phyloP scores from a whole-genome alignment of 2,888 invertebrate genomes.

The Drosophila tripunctata region DNA sequence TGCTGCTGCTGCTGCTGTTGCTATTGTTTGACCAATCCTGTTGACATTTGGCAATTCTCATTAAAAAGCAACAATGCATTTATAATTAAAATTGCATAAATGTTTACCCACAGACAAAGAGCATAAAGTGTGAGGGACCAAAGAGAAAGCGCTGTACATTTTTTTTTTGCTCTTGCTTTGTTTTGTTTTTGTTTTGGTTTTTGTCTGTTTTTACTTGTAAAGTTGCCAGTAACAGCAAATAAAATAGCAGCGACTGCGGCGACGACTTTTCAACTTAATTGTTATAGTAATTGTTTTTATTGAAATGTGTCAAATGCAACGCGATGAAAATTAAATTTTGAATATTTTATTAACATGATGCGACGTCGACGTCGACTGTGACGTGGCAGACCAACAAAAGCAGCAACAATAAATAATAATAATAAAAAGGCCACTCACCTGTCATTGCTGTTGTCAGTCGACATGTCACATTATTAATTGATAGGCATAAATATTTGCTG shows the following conservation, averaged over 20 bases:
- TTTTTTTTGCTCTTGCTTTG: background rate
- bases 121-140: background rate
- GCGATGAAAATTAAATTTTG: constrained; percentile 66
- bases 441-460: constrained; percentile 56
- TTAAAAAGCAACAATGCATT: constrained; percentile 57
- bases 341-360: constrained; percentile 57
- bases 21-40: constrained; percentile 36
- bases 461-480: constrained; percentile 54
- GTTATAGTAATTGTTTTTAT: constrained; percentile 64
- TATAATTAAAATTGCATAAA: constrained; percentile 67
- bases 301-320: constrained; percentile 65
- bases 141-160: constrained; percentile 7
- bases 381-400: constrained; percentile 25
- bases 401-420: too few species aligned
- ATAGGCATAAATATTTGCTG: constrained; percentile 45
- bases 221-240: constrained; percentile 43
- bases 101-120: constrained; percentile 43
- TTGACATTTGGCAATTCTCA: constrained; percentile 62
- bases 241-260: constrained; percentile 35
- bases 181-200: too few species aligned
- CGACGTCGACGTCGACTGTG: constrained; percentile 10
- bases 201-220: too few species aligned
- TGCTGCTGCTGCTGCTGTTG: constrained; percentile 10
- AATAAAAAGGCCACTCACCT: constrained; percentile 37
- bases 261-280: constrained; percentile 58